A percentile compares a stretch with the other conserved stretches of the same genome.
phyloP scores from a whole-genome alignment of 64 coral and sea anemone species.

The Montipora efflorescens region DNA sequence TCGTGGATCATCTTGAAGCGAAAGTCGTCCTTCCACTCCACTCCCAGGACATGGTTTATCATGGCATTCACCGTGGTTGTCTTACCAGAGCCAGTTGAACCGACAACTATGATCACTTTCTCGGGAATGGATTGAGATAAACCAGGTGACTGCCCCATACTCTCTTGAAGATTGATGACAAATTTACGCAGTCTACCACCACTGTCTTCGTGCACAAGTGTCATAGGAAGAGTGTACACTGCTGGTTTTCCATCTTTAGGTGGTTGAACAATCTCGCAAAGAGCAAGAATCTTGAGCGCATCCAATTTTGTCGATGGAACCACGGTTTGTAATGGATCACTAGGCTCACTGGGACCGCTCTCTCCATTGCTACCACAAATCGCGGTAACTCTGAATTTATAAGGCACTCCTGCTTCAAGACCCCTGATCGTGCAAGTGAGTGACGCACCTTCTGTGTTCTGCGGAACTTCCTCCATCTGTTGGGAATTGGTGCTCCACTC shows the following conservation, averaged over 20 bases:
- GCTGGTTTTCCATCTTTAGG: constrained; percentile 19
- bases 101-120: constrained; percentile 64
- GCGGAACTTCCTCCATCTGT: neutral
- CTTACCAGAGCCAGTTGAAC: constrained; percentile 59
- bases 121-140: neutral
- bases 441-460: neutral
- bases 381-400: neutral
- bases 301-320: neutral
- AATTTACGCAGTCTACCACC: neutral
- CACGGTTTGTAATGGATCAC: neutral
- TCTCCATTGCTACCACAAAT: constrained; percentile 1
- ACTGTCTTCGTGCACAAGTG: constrained; percentile 33
- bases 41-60: constrained; percentile 63
- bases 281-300: constrained; percentile 22
- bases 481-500: neutral
- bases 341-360: neutral
- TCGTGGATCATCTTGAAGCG: constrained; percentile 74
- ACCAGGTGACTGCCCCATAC: neutral
- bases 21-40: constrained; percentile 45
- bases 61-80: constrained; percentile 50
- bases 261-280: neutral
- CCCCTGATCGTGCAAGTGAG: neutral
- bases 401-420: neutral
- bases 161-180: neutral
- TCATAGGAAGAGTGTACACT: constrained; percentile 31